Conservation (phyloP, 2,888 invertebrate species). For the Belgica antarctica region DNA sequence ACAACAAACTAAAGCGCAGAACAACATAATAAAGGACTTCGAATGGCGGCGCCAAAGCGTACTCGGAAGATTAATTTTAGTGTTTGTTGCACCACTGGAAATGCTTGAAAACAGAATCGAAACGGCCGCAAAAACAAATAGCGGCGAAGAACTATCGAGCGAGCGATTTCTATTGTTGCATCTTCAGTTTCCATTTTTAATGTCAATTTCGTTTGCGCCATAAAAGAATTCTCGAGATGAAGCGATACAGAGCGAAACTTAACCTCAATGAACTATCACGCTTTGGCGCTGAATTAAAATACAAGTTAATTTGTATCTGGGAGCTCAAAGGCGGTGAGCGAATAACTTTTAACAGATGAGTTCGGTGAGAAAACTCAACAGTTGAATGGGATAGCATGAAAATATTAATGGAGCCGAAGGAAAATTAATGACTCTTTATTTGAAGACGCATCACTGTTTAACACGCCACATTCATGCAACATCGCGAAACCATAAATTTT, state of each 20-base stretch:
- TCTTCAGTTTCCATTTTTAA: constrained; percentile 18
- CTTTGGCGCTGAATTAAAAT: constrained; percentile 32
- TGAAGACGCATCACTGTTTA: no score
- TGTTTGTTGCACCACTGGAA: not conserved
- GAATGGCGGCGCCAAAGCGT: constrained; percentile 3
- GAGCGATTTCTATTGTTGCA: not conserved
- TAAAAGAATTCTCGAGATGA: not conserved
- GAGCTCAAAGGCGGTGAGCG: constrained; percentile 8
- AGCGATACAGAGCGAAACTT: constrained; percentile 29
- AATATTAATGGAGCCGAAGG: constrained; percentile 9
- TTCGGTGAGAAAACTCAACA: constrained; percentile 20
- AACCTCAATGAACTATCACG: constrained; percentile 42
- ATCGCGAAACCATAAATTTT: constrained; percentile 19
- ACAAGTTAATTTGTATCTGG: constrained; percentile 40
- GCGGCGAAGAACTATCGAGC: not conserved
- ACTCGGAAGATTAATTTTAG: constrained; percentile 13
- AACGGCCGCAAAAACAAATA: not conserved
- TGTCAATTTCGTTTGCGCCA: constrained; percentile 18
- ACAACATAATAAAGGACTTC: constrained; percentile 20
- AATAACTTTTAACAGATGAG: constrained; percentile 1
- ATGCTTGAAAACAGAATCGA: not conserved
- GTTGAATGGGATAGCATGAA: constrained; percentile 23
- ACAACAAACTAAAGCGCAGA: constrained; percentile 31
- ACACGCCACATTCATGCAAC: no score
- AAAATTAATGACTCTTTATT: constrained; percentile 28